These are phyloP conservation scores for Illadopsis cleaveri DNA, from an alignment of 2,113 vertebrate species.

Conservation along the genomic window DNA sequence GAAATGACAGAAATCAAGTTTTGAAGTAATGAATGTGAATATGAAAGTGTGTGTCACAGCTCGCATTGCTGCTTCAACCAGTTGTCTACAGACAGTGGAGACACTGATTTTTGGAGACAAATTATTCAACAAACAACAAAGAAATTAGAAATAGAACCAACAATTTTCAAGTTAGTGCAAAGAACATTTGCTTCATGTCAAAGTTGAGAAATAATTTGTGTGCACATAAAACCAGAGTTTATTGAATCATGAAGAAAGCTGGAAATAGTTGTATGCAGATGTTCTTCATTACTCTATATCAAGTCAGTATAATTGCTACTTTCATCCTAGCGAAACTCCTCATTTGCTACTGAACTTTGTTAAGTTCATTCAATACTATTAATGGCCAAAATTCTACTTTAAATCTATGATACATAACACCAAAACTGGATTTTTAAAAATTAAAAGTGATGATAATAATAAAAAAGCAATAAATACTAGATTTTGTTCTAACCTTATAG, in stretches of 20 bases:
- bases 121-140: not conserved
- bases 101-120: not conserved
- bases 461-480: not conserved
- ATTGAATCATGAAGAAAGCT: not conserved
- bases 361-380: not conserved
- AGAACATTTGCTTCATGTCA: not conserved
- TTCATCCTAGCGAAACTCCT: not conserved
- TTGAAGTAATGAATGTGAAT: not conserved
- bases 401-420: not conserved
- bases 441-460: not conserved
- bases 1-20: not conserved
- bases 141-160: not conserved
- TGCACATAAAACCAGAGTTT: not conserved
- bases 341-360: not conserved
- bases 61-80: not conserved
- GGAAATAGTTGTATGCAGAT: not conserved
- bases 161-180: not conserved
- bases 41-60: fast-evolving
- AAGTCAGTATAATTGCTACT: not conserved
- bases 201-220: not conserved
- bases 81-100: not conserved
- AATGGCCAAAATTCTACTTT: not conserved
- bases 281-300: not conserved
- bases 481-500: not conserved
- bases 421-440: not conserved